Conservation (phyloP, 2,797 vertebrate species). For the Miopithecus talapoin region DNA sequence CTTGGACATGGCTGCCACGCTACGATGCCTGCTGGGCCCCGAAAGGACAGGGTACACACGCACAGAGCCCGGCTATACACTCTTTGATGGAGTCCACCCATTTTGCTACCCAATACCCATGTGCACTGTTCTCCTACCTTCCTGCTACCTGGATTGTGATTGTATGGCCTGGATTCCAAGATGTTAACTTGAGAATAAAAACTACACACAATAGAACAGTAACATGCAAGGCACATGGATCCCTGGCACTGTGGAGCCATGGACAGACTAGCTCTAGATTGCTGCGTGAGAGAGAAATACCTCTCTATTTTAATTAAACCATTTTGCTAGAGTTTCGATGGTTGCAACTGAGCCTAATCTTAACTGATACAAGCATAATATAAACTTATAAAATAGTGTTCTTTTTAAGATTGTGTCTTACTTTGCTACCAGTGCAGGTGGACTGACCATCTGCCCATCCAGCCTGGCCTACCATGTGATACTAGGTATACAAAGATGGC, state of each 20-base stretch:
- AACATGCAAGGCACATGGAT: background rate
- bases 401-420: background rate
- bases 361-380: background rate
- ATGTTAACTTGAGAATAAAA: background rate
- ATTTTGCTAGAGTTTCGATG: background rate
- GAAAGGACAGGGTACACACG: constrained; percentile 27
- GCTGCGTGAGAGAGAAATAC: background rate
- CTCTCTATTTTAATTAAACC: background rate
- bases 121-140: background rate
- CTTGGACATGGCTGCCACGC: background rate
- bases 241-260: background rate
- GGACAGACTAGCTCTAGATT: background rate
- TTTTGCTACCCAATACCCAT: background rate
- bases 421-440: background rate
- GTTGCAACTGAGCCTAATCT: background rate
- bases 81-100: background rate
- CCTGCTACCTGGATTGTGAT: background rate
- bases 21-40: background rate
- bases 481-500: background rate
- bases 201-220: background rate
- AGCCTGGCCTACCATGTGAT: background rate
- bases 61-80: constrained; percentile 52
- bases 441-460: background rate
- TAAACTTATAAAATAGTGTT: background rate
- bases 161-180: background rate